A percentile compares a stretch with the other conserved stretches of the same genome.
Evolutionary conservation across 1,140 invertebrate genomes (phyloP).

Genomic region (Bemisia tabaci): DNA sequence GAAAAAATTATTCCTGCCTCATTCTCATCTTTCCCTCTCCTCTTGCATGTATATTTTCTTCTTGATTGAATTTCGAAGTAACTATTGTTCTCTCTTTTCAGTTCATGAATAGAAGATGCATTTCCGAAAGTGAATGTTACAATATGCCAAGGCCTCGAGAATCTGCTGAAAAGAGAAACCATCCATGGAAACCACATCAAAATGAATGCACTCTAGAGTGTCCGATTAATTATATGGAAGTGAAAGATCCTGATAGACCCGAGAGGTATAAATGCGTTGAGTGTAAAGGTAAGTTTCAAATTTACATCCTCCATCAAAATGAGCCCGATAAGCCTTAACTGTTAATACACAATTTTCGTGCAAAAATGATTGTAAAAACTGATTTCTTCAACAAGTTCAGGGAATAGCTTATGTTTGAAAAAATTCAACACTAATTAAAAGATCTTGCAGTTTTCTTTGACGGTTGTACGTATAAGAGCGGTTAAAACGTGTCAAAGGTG

Average conservation of each 20-base stretch:
- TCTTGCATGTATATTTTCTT: too few species aligned
- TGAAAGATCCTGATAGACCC: conserved; percentile 2
- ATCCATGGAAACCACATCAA: conserved; percentile 43
- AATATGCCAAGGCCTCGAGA: conserved; percentile 39
- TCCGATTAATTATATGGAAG: conserved; percentile 52
- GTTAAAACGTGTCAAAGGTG: too few species aligned
- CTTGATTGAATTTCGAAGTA: too few species aligned
- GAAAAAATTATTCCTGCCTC: too few species aligned
- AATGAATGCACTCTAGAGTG: conserved; percentile 58
- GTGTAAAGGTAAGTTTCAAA: conserved; percentile 25
- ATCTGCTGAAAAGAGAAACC: conserved; percentile 19
- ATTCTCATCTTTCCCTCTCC: too few species aligned
- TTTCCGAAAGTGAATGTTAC: conserved; percentile 56
- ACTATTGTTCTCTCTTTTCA: conserved; percentile 29
- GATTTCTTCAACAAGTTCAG: too few species aligned
- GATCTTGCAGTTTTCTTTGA: too few species aligned
- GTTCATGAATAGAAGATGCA: conserved; percentile 57
- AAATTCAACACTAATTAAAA: too few species aligned
- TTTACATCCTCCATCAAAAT: conserved; percentile 5
- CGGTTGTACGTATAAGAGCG: too few species aligned
- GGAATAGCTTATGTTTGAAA: too few species aligned
- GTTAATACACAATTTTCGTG: too few species aligned
- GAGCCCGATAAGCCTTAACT: background rate
- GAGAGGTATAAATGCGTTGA: conserved; percentile 20
- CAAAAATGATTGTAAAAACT: too few species aligned